Percentiles rank a stretch among this genome's conserved stretches.
These are phyloP conservation scores for Chrysoperla carnea DNA, from an alignment of 1,140 invertebrate genomes.

Conservation along the genomic window DNA sequence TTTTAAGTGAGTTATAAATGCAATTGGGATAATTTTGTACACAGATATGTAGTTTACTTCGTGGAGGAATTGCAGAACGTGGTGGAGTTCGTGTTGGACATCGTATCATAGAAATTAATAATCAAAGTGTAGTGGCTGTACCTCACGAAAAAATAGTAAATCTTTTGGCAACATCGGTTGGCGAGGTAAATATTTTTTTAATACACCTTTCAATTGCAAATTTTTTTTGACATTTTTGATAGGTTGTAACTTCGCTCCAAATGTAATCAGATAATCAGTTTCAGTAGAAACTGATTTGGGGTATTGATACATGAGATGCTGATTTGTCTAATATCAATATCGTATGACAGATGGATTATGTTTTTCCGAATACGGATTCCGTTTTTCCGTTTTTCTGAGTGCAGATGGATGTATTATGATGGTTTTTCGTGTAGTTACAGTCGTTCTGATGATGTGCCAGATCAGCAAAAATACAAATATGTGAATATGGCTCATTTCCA, in stretches of 20 bases:
- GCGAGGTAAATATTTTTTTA: conserved; percentile 62
- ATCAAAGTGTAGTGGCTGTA: conserved; percentile 96
- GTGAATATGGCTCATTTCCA: too few relatives aligned
- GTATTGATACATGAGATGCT: too few relatives aligned
- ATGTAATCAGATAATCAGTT: background rate
- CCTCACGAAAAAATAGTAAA: conserved; percentile 99
- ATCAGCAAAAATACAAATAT: too few relatives aligned
- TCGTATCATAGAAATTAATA: conserved; percentile 99
- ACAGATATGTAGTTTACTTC: conserved; percentile 91
- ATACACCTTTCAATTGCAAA: background rate
- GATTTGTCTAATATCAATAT: too few relatives aligned
- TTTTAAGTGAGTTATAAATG: too few relatives aligned
- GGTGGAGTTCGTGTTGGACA: conserved; percentile 97
- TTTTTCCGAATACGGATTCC: too few relatives aligned
- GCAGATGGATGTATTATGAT: too few relatives aligned
- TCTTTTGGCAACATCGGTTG: conserved; percentile 93
- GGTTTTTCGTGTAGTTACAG: too few relatives aligned
- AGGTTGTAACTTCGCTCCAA: conserved; percentile 1
- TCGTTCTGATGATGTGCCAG: too few relatives aligned
- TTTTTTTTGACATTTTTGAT: background rate
- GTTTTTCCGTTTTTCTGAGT: too few relatives aligned
- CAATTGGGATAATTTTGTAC: conserved; percentile 5
- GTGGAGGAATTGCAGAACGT: conserved; percentile 95
- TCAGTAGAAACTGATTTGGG: too few relatives aligned
- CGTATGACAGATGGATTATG: too few relatives aligned